These are phyloP conservation scores for Helicoverpa zea DNA, from an alignment of 1,140 invertebrate genomes.

Conservation along the genomic window DNA sequence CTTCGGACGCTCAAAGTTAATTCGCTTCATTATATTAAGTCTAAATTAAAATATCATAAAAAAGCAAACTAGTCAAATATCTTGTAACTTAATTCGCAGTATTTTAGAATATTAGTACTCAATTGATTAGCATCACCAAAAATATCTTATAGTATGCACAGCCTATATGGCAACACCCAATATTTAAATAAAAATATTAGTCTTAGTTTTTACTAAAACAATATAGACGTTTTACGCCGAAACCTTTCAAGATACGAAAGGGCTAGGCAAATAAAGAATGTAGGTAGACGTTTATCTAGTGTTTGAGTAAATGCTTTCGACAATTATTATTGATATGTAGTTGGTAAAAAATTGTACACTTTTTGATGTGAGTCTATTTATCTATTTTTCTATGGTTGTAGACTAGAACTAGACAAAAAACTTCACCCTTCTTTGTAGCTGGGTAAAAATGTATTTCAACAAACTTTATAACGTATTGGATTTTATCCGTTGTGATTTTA, in stretches of 20 bases:
- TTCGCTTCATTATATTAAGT: slow-evolving; percentile 23
- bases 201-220: slow-evolving; percentile 42
- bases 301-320: slow-evolving; percentile 48
- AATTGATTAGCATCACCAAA: slow-evolving; percentile 38
- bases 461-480: slow-evolving; percentile 40
- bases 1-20: neutral
- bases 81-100: slow-evolving; percentile 2
- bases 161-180: slow-evolving; percentile 20
- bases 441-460: slow-evolving; percentile 43
- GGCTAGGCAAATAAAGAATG: neutral
- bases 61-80: slow-evolving; percentile 35
- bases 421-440: neutral
- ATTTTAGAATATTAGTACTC: slow-evolving; percentile 20
- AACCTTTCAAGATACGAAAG: neutral
- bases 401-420: slow-evolving; percentile 48
- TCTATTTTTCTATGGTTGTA: slow-evolving; percentile 81
- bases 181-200: slow-evolving; percentile 1
- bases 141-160: slow-evolving; percentile 30
- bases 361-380: slow-evolving; percentile 77
- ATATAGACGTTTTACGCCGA: slow-evolving; percentile 1
- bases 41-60: slow-evolving; percentile 33
- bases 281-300: slow-evolving; percentile 1
- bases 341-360: slow-evolving; percentile 66
- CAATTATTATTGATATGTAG: slow-evolving; percentile 32
- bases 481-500: slow-evolving; percentile 22